Evolutionary conservation across 2,113 vertebrate genomes (phyloP).

Genomic region (Pangasianodon hypophthalmus): DNA sequence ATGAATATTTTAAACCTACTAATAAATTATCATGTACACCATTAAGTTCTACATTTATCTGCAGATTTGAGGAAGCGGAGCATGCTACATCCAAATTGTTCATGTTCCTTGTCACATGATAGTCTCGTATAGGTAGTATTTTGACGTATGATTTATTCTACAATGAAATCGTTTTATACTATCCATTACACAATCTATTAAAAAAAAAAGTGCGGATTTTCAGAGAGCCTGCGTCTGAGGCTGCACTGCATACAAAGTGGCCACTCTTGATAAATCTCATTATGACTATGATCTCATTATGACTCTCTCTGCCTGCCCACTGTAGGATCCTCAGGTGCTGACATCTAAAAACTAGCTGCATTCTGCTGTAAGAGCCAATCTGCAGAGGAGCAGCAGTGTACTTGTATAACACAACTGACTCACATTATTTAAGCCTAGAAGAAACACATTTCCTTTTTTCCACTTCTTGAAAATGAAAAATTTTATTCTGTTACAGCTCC

Average conservation of each 20-base stretch:
- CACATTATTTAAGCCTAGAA: background rate
- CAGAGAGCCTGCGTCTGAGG: conserved; percentile 35
- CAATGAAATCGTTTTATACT: conserved; percentile 75
- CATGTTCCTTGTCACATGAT: conserved; percentile 64
- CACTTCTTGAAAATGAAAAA: background rate
- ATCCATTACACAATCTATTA: conserved; percentile 66
- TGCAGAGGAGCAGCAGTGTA: background rate
- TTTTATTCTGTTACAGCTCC: background rate
- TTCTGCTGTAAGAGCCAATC: background rate
- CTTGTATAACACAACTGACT: background rate
- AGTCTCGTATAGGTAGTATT: conserved; percentile 64
- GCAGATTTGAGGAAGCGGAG: conserved; percentile 53
- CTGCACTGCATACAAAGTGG: conserved; percentile 55
- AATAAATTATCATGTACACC: conserved; percentile 79
- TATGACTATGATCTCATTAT: conserved; percentile 34
- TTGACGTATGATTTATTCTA: conserved; percentile 74
- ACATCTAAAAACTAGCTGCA: conserved; percentile 11
- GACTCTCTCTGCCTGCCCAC: conserved; percentile 10
- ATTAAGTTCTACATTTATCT: conserved; percentile 73
- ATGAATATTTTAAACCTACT: conserved; percentile 80
- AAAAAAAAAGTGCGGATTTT: conserved; percentile 54
- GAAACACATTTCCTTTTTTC: background rate
- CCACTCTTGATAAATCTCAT: conserved; percentile 57
- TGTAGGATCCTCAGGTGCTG: conserved; percentile 20
- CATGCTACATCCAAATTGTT: conserved; percentile 27